These are phyloP conservation scores for Pardosa pseudoannulata DNA, from an alignment of 2,888 invertebrate species.

Conservation along the genomic window DNA sequence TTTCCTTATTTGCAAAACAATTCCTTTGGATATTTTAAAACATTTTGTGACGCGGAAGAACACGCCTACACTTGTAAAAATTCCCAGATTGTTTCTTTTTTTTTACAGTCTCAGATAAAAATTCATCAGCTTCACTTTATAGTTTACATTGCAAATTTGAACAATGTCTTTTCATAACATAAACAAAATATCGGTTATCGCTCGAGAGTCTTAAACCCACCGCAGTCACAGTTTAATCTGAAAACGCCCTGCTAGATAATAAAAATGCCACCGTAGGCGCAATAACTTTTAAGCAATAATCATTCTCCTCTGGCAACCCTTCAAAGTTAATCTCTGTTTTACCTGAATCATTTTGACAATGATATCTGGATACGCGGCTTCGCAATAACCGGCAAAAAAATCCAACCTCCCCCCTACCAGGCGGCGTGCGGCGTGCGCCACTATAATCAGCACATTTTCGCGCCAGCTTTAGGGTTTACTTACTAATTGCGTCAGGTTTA, in stretches of 20 bases:
- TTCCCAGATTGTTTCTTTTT: too few relatives aligned
- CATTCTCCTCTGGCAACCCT: neutral
- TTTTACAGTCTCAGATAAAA: too few relatives aligned
- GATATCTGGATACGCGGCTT: conserved; percentile 21
- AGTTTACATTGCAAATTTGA: too few relatives aligned
- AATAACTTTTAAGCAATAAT: conserved; percentile 1
- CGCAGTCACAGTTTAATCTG: neutral
- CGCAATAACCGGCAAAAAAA: neutral
- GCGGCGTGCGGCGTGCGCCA: neutral
- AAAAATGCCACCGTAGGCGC: neutral
- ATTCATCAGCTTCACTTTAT: too few relatives aligned
- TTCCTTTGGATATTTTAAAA: too few relatives aligned
- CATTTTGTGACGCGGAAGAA: too few relatives aligned
- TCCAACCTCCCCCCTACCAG: neutral
- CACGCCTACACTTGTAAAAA: too few relatives aligned
- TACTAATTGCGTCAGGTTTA: conserved; percentile 36
- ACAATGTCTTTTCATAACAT: neutral
- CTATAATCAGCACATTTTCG: conserved; percentile 31
- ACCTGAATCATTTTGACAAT: conserved; percentile 5
- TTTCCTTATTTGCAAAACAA: too few relatives aligned
- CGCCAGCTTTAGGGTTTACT: conserved; percentile 24
- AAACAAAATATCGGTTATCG: neutral
- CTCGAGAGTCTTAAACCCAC: neutral
- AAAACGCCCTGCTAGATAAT: neutral
- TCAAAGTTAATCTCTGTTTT: conserved; percentile 4